Evolutionary conservation across 2,797 vertebrate genomes (phyloP).

Genomic region (Philypnodon macrostomus): DNA sequence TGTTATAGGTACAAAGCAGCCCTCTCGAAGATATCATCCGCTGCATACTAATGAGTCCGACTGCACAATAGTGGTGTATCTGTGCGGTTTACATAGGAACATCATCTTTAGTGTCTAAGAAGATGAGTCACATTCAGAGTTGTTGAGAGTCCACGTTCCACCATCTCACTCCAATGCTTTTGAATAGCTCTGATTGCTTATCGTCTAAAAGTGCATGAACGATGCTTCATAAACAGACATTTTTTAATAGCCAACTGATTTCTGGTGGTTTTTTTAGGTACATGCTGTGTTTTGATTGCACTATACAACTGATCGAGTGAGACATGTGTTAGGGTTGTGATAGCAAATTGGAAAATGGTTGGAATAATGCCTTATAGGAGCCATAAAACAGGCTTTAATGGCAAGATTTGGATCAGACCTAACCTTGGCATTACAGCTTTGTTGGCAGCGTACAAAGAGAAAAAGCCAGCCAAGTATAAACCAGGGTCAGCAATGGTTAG

Average conservation of each 20-base stretch:
- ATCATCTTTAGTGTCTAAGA: conserved; percentile 18
- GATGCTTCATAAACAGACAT: conserved; percentile 51
- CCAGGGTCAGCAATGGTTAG: conserved; percentile 28
- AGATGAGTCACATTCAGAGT: conserved; percentile 30
- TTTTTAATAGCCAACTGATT: conserved; percentile 55
- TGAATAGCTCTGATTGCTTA: conserved; percentile 63
- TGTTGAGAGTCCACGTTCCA: conserved; percentile 21
- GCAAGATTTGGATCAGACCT: conserved; percentile 40
- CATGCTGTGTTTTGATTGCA: conserved; percentile 50
- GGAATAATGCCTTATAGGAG: conserved; percentile 29
- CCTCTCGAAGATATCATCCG: conserved; percentile 1
- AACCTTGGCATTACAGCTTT: conserved; percentile 35
- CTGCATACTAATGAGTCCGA: conserved; percentile 20
- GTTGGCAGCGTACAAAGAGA: conserved; percentile 51
- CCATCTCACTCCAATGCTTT: conserved; percentile 33
- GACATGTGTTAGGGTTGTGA: conserved; percentile 20
- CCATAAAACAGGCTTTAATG: conserved; percentile 46
- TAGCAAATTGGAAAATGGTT: conserved; percentile 32
- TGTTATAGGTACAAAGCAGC: conserved; percentile 16
- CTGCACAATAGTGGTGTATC: conserved; percentile 38
- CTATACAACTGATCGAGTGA: conserved; percentile 30
- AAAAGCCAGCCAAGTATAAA: conserved; percentile 26
- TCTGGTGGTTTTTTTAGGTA: conserved; percentile 52
- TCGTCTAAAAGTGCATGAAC: conserved; percentile 35
- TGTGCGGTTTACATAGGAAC: conserved; percentile 32